Evolutionary conservation across 2,797 vertebrate genomes (phyloP).

Genomic region (Poecile montanus): DNA sequence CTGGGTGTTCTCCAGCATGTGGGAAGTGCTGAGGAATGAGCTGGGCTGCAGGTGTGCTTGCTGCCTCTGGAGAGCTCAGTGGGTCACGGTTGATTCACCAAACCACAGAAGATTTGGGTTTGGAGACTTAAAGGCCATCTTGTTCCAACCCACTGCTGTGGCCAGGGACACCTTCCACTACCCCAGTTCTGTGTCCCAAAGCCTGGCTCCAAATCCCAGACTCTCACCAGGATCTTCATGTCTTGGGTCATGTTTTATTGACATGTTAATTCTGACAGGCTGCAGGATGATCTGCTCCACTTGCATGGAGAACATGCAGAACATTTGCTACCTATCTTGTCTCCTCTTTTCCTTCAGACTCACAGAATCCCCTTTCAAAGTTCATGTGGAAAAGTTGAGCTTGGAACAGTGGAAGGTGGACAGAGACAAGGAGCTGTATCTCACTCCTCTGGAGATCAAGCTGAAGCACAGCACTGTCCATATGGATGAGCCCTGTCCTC

Average conservation of each 20-base stretch:
- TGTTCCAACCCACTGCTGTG: neutral
- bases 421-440: conserved; percentile 77
- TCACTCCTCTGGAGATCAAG: conserved; percentile 88
- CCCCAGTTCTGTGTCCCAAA: neutral
- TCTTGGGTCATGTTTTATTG: neutral
- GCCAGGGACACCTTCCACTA: neutral
- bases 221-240: neutral
- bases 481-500: conserved; percentile 81
- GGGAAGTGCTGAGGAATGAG: neutral
- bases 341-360: conserved; percentile 72
- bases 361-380: conserved; percentile 87
- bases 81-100: rapidly evolving
- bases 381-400: conserved; percentile 87
- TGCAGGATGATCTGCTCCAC: neutral
- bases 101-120: neutral
- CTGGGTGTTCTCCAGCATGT: neutral
- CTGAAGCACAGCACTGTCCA: conserved; percentile 87
- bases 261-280: neutral
- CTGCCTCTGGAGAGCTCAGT: neutral
- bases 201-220: neutral
- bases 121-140: neutral
- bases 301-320: neutral
- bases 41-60: neutral
- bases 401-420: conserved; percentile 71
- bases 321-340: neutral